Base-by-base conservation (phyloP, 2,888 invertebrate species). In the Antheraea assamensis region DNA sequence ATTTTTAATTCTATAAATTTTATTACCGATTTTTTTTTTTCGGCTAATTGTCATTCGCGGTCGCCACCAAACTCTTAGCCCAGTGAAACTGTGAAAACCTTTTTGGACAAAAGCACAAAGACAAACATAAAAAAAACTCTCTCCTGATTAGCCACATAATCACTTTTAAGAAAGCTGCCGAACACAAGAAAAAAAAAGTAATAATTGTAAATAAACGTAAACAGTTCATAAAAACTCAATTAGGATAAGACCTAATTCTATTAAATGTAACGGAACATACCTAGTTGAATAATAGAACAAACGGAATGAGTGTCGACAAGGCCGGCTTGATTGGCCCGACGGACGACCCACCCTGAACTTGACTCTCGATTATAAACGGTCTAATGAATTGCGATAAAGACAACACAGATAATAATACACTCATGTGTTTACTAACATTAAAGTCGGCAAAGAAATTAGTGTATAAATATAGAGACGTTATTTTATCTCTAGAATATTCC, bases 281-380 rank as follows among this genome's bases (percentile, higher is more conserved):
- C 35, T 68, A 68, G 68, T 68, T 35, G n/a, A 68, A 68, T 68
- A 68, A 35, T n/a, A 68, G 68, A 68, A 68, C 68, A 68, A 55
- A 52, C 55, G 24, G 58, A 58, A 71, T 58, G 49, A 49, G 35
- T 71, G 70, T 55, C 61, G 24, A 61, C 74, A 72, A 74, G 74
- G 74, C 55, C 74, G 15, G 24, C 52, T 52, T 72, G n/a, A 74
- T 74, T 72, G 70, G 24, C 47, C 49, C 68, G n/a, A 52, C 71
- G 75, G n/a, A 52, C 71, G 75, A 70, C 71, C 58, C 73, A 55
- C 35, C 70, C 68, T 61, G 73, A 73, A 73, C 75, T 75, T 73
- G 71, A 73, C 73, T 73, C 58, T 17, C 27, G 71, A 73, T 74
- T 68, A 72, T 31, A 71, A 42, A 27, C 35, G 42, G 24, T 49